These are phyloP conservation scores for Fragum sueziense DNA, from an alignment of 2,888 invertebrate genomes.

Conservation along the genomic window DNA sequence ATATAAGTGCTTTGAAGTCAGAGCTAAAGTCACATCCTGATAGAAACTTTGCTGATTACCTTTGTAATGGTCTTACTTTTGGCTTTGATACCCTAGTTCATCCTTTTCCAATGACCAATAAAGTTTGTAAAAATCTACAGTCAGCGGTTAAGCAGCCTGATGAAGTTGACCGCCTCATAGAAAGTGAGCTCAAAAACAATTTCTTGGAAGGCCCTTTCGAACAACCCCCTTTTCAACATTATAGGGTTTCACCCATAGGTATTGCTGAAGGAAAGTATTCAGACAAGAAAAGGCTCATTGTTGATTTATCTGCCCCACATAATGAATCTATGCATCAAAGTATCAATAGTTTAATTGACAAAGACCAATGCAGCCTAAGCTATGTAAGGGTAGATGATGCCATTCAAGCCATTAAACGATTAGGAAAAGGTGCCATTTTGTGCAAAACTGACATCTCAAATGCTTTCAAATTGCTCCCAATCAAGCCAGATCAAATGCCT, in stretches of 20 bases:
- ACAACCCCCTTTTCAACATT: constrained; percentile 30
- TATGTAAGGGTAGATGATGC: constrained; percentile 60
- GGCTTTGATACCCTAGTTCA: constrained; percentile 17
- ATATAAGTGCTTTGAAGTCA: background rate
- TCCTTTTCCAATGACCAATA: background rate
- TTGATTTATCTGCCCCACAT: constrained; percentile 61
- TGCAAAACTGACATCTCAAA: constrained; percentile 54
- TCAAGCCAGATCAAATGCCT: constrained; percentile 37
- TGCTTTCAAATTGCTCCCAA: constrained; percentile 51
- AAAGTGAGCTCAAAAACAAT: constrained; percentile 47
- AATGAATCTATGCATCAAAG: constrained; percentile 38
- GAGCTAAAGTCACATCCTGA: constrained; percentile 16
- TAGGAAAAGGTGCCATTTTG: constrained; percentile 24
- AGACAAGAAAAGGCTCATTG: constrained; percentile 49
- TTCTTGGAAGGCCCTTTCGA: constrained; percentile 51
- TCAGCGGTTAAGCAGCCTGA: constrained; percentile 41
- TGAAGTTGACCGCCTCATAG: constrained; percentile 29
- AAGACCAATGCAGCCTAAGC: constrained; percentile 41
- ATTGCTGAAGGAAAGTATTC: constrained; percentile 54
- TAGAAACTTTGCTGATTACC: background rate
- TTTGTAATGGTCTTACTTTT: background rate
- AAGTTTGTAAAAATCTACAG: constrained; percentile 44
- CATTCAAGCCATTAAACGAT: constrained; percentile 35
- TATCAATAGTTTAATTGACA: constrained; percentile 56
- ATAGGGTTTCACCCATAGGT: constrained; percentile 50